Evolutionary conservation across 2,888 invertebrate genomes (phyloP).

Genomic region (Oligia strigilis): DNA sequence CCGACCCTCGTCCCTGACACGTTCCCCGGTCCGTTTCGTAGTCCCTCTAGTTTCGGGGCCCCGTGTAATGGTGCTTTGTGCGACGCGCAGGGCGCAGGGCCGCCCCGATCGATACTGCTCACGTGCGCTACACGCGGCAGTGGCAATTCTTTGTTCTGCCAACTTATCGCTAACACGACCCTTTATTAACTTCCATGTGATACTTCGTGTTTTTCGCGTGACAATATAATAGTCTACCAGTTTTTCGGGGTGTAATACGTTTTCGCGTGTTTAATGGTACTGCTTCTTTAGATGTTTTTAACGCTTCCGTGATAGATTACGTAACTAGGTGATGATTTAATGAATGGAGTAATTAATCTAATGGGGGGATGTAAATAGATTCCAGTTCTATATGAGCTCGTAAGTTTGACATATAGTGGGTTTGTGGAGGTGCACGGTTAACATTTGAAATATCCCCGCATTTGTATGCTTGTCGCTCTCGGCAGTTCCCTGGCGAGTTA

Average conservation of each 20-base stretch:
- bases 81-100: constrained; percentile 73
- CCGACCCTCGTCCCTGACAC: constrained; percentile 42
- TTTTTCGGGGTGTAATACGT: constrained; percentile 58
- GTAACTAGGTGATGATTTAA: constrained; percentile 33
- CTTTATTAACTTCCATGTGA: constrained; percentile 72
- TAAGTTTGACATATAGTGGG: constrained; percentile 50
- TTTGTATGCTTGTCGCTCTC: constrained; percentile 60
- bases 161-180: constrained; percentile 70
- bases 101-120: constrained; percentile 73
- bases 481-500: constrained; percentile 49
- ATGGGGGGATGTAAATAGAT: constrained; percentile 32
- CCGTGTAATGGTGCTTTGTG: constrained; percentile 70
- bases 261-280: constrained; percentile 58
- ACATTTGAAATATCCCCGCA: constrained; percentile 49
- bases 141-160: constrained; percentile 75
- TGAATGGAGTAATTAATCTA: constrained; percentile 46
- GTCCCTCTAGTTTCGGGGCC: constrained; percentile 56
- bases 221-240: constrained; percentile 64
- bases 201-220: constrained; percentile 68
- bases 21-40: constrained; percentile 14
- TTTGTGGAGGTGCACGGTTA: constrained; percentile 49
- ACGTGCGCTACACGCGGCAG: constrained; percentile 72
- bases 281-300: constrained; percentile 47
- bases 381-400: constrained; percentile 32
- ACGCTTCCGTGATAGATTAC: constrained; percentile 44